These are phyloP conservation scores for Drosophila subquinaria DNA, from an alignment of 2,888 invertebrate species.

Conservation along the genomic window DNA sequence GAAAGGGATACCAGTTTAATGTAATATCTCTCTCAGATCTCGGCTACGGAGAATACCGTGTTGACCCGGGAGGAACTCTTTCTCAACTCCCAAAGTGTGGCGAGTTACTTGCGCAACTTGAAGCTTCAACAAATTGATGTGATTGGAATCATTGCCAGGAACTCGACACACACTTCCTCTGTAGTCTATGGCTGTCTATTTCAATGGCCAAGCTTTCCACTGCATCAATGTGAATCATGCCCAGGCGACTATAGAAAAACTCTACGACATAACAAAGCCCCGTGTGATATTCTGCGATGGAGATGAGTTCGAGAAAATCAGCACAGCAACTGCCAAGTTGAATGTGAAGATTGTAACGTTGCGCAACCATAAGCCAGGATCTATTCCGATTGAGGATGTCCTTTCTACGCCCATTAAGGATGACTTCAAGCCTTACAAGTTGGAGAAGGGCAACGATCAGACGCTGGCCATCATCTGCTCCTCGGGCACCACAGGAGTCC, in stretches of 20 bases:
- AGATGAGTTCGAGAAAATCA: conserved; percentile 46
- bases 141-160: conserved; percentile 67
- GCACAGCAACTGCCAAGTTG: conserved; percentile 30
- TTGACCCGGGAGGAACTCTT: conserved; percentile 54
- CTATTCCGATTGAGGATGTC: conserved; percentile 32
- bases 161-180: conserved; percentile 63
- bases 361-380: conserved; percentile 38
- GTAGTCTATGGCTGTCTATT: conserved; percentile 64
- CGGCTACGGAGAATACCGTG: conserved; percentile 51
- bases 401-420: conserved; percentile 35
- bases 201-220: conserved; percentile 65
- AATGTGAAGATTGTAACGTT: conserved; percentile 38
- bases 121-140: conserved; percentile 61
- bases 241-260: conserved; percentile 41
- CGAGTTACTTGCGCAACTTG: conserved; percentile 53
- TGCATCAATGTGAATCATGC: conserved; percentile 46
- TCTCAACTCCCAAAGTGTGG: conserved; percentile 57
- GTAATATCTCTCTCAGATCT: conserved; percentile 44
- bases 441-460: conserved; percentile 67
- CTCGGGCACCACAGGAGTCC: conserved; percentile 78
- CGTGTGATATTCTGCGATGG: conserved; percentile 59
- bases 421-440: conserved; percentile 48
- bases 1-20: not conserved
- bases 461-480: conserved; percentile 76
- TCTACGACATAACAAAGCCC: conserved; percentile 58